A percentile compares a stretch with the other conserved stretches of the same genome.
Conservation (phyloP, 2,113 vertebrate genomes). For the Semnornis frantzii region DNA sequence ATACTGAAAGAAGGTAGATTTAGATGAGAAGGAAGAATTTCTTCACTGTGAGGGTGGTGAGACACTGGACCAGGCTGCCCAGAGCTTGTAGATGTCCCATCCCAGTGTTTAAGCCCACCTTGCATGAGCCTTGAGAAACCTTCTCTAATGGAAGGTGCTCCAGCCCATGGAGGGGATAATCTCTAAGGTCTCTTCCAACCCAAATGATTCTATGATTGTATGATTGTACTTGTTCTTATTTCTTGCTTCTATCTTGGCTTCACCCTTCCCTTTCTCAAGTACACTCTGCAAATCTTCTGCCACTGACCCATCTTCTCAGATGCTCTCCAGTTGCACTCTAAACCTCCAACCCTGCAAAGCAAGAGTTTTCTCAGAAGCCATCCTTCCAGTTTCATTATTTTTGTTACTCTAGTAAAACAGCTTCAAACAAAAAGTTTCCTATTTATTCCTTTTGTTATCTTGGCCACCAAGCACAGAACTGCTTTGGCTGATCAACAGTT, state of each 20-base stretch:
- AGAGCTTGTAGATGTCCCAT: not conserved
- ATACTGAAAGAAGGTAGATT: not conserved
- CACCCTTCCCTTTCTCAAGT: not conserved
- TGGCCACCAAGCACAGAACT: not conserved
- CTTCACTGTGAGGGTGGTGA: not conserved
- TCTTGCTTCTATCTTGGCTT: rapidly evolving
- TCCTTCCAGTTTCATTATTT: not conserved
- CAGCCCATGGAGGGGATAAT: not conserved
- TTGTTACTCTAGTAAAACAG: not conserved
- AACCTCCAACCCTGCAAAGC: not conserved
- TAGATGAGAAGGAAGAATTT: not conserved
- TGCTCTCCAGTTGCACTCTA: rapidly evolving
- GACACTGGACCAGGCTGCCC: not conserved
- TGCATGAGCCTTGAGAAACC: not conserved
- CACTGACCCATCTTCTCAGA: rapidly evolving
- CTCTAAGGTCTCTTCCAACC: not conserved
- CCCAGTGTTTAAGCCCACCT: not conserved
- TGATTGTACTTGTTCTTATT: not conserved
- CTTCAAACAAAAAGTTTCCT: not conserved
- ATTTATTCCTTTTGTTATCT: not conserved
- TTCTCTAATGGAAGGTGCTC: not conserved
- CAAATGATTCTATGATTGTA: not conserved
- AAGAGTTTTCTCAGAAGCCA: not conserved
- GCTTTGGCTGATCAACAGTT: not conserved
- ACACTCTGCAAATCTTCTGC: not conserved